phyloP scores from a whole-genome alignment of 2,888 invertebrate species.

The Poecilus cupreus region DNA sequence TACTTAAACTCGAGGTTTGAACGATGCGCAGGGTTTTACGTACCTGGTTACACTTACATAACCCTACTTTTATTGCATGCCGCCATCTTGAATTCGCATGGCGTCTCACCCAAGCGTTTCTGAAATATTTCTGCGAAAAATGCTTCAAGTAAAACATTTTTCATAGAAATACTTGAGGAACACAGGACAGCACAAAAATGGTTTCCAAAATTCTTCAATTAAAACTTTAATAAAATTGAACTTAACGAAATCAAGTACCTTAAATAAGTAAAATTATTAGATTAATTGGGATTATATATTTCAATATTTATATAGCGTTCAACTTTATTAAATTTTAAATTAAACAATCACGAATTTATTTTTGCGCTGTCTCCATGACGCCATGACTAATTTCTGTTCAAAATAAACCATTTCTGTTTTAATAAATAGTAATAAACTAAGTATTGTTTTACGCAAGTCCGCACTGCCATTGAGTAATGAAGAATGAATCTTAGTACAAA shows the following conservation, averaged over 20 bases:
- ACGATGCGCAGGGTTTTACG: constrained; percentile 21
- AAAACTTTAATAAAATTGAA: not conserved
- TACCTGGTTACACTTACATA: constrained; percentile 44
- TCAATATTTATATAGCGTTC: not conserved
- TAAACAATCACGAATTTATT: not conserved
- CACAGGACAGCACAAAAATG: no score
- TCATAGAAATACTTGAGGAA: no score
- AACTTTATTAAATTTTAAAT: not conserved
- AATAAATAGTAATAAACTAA: no score
- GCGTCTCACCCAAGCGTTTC: not conserved
- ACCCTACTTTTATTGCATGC: not conserved
- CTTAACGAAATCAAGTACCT: constrained; percentile 29
- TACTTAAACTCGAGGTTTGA: constrained; percentile 2
- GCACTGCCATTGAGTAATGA: constrained; percentile 16
- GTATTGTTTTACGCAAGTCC: not conserved
- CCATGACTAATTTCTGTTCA: not conserved
- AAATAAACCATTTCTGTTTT: no score
- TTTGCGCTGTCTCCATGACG: not conserved
- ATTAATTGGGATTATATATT: not conserved
- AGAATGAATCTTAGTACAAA: no score
- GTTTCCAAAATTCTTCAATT: not conserved
- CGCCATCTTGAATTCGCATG: not conserved
- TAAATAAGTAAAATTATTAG: constrained; percentile 27
- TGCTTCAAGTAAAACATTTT: no score
- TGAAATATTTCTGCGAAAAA: not conserved